Evolutionary conservation across 2,113 vertebrate genomes (phyloP), one percentile per base, ranked within the genome.

Genomic region (Alaudala cheleensis): DNA sequence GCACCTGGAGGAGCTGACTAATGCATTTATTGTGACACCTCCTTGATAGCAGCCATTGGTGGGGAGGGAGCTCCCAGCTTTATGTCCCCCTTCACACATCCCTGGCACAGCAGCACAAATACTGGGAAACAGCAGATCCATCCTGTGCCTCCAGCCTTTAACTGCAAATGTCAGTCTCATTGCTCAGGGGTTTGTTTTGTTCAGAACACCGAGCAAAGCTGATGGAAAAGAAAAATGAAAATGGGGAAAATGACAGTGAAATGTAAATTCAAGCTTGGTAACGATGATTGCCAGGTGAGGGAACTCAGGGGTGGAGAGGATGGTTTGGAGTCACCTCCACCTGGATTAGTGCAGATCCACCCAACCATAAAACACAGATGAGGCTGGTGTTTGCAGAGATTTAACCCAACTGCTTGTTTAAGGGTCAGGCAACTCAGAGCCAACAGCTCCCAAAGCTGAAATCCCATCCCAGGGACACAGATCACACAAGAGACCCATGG

Each of bases 1-100:
- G 91, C 93, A 96, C 73, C 91, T 79, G 7, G 1, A 89, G 84
- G 19, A 89, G 86, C 94, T 65, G 89, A 95, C 94, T 7, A 82
- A 65, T 39, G 93, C 73, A 66, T 87, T 95, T 77, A 57, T 24
- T 89, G 82, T 89, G 95, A 87, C 94, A 92, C 73, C 54, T 69
- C 34, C 78, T 34, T 49, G 81, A 67, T 3, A n/a, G 3, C 7
- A 87, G 70, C 81, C 11, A 0, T 10, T 72, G 22, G 4, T 3
- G 77, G 42, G 70, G 70, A 95, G 57, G 81, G 58, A 95, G 42
- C 81, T 76, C 86, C 61, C 81, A 50, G 84, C 61, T 87, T 54
- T 65, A 45, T 47, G 87, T 47, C 50, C 66, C 79, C 84, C 70
- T 89, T 84, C 96, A 82, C 3, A 1, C 83, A 82, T 57, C 81